A percentile compares a stretch with the other conserved stretches of the same genome.
Evolutionary conservation across 2,113 vertebrate species (phyloP).

Genomic region (Oryzias woworae): DNA sequence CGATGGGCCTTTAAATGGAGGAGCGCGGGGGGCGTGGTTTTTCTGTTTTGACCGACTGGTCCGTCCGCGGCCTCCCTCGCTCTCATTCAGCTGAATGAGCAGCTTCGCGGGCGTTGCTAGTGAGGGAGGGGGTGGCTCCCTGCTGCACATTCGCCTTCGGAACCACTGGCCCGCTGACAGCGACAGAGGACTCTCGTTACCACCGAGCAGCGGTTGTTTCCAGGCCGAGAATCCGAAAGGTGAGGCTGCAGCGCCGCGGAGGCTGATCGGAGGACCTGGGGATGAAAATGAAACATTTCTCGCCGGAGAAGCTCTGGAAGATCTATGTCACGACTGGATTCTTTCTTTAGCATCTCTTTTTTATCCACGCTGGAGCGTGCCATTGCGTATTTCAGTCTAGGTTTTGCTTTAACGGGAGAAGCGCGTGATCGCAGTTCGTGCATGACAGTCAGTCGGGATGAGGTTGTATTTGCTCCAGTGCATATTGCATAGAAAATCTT

Average conservation of each 20-base stretch:
- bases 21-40: conserved; percentile 70
- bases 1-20: no score
- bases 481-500: no score
- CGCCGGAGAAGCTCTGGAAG: no score
- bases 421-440: no score
- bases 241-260: conserved; percentile 27
- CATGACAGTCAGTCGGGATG: no score
- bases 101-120: conserved; percentile 9
- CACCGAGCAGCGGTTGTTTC: conserved; percentile 34
- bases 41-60: conserved; percentile 59
- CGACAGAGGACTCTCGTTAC: conserved; percentile 61
- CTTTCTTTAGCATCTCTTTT: no score
- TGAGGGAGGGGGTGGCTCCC: conserved; percentile 29
- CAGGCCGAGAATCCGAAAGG: conserved; percentile 45
- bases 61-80: conserved; percentile 53
- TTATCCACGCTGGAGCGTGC: no score
- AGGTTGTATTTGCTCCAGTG: no score
- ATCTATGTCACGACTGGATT: no score
- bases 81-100: conserved; percentile 64
- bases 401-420: no score
- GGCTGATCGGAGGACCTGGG: background rate
- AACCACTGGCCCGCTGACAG: conserved; percentile 26
- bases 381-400: no score
- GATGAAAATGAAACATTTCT: no score
- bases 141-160: background rate